phyloP scores from a whole-genome alignment of 2,113 vertebrate genomes.

The Rhinolophus sinicus region DNA sequence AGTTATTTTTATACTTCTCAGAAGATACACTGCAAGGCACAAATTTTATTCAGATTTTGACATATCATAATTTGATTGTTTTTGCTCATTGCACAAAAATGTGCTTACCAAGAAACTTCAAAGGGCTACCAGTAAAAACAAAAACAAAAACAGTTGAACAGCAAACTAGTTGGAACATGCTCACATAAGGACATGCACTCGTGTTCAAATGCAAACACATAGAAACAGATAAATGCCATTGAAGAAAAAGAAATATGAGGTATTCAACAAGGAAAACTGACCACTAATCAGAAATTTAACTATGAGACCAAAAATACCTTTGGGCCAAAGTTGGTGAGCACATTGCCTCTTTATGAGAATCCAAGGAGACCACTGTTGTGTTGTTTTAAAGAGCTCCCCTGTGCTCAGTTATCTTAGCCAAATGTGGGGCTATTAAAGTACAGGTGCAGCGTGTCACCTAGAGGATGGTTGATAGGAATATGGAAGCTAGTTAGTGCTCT shows the following conservation, averaged over 20 bases:
- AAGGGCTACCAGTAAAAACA: background rate
- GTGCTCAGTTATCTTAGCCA: background rate
- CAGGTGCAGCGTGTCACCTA: background rate
- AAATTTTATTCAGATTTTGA: background rate
- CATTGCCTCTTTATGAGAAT: background rate
- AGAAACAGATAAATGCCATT: no score
- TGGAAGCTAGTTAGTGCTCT: background rate
- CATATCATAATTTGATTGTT: background rate
- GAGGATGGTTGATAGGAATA: background rate
- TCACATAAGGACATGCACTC: background rate
- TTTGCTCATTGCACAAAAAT: background rate
- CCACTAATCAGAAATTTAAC: background rate
- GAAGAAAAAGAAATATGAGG: background rate
- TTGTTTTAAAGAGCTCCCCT: background rate
- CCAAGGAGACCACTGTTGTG: background rate
- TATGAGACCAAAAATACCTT: background rate
- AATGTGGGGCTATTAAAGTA: background rate
- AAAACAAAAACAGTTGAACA: background rate
- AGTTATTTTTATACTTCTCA: constrained; percentile 32
- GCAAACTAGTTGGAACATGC: background rate
- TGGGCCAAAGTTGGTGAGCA: background rate
- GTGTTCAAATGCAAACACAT: background rate
- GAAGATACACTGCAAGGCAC: background rate
- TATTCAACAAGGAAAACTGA: background rate
- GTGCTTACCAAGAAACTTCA: background rate